Base-by-base conservation (phyloP, 2,113 vertebrate species). In the Archilochus colubris region DNA sequence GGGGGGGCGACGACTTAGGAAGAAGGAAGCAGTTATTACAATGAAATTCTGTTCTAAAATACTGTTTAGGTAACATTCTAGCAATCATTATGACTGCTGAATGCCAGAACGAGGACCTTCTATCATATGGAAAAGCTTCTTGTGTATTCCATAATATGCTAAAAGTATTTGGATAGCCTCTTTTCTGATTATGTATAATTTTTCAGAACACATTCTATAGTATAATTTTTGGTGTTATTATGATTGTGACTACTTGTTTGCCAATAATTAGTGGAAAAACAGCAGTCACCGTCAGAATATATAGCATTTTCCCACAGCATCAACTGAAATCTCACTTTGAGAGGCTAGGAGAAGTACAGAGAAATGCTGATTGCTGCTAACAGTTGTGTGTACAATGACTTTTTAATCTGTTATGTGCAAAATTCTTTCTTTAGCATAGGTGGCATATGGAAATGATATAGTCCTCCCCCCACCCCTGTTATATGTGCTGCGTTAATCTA, bases 101-200 rank as follows among this genome's bases (percentile, higher is more conserved):
- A 86, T 96, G 75, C 43, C 58, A 84, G 66, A 91, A 91, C 87
- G 76, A 96, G 94, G 77, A 92, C 69, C 78, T 91, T 96, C 91
- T 82, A 64, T 91, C 58, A 38, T 85, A 91, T 33, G n/a, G 67
- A 91, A 94, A 93, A 91, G 17, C 51, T 89, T 36, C 68, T 80
- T 91, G 67, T 86, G 19, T 80, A 86, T 94, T 93, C 73, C 51
- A 67, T 93, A 91, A 86, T 77, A 33, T 38, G 81, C 72, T 77
- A 95, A 93, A 94, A 95, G 95, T 91, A 94, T 61, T 86, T 75
- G 57, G 38, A 77, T 82, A 31, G 31, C 43, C 57, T 91, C 75
- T 82, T 87, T 91, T 93, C 55, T 88, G 75, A 70, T 78, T 82
- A 20, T 69, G 31, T 85, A 70, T 59, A 12, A 40, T 77, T 95